phyloP scores from a whole-genome alignment of 2,113 vertebrate genomes.

The Stegostoma tigrinum region DNA sequence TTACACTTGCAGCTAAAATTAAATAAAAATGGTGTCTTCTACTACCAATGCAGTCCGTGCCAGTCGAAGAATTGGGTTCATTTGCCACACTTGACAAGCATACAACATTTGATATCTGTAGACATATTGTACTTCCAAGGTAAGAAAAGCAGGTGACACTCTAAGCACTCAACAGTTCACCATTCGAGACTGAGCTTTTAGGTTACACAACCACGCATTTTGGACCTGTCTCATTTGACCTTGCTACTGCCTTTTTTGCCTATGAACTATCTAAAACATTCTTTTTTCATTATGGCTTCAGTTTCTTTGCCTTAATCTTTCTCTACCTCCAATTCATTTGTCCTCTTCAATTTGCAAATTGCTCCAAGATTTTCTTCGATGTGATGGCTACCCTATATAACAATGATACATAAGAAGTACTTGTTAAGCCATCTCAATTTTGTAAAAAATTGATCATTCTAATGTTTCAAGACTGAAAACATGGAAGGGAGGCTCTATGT shows the following conservation, averaged over 20 bases:
- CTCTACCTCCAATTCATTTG: background rate
- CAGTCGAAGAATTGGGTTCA: too few species aligned
- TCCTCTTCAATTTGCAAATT: background rate
- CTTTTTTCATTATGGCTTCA: background rate
- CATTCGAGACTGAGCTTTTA: background rate
- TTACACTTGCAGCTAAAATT: too few species aligned
- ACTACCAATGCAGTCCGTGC: too few species aligned
- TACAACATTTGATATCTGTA: too few species aligned
- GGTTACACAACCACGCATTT: background rate
- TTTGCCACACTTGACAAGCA: too few species aligned
- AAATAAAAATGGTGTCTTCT: too few species aligned
- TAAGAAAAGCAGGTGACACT: too few species aligned
- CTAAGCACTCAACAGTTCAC: background rate
- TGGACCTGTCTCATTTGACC: background rate
- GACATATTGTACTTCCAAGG: too few species aligned
- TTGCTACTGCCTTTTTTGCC: background rate
- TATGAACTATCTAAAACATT: background rate
- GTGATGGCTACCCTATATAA: background rate
- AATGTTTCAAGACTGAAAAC: background rate
- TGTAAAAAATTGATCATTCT: background rate
- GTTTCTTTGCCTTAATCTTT: background rate
- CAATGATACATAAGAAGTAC: too few species aligned
- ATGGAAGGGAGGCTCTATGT: background rate
- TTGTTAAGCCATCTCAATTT: background rate
- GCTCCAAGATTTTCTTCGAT: background rate